These are phyloP conservation scores for Drosophila obscura DNA, from an alignment of 1,140 invertebrate species.

Conservation along the genomic window DNA sequence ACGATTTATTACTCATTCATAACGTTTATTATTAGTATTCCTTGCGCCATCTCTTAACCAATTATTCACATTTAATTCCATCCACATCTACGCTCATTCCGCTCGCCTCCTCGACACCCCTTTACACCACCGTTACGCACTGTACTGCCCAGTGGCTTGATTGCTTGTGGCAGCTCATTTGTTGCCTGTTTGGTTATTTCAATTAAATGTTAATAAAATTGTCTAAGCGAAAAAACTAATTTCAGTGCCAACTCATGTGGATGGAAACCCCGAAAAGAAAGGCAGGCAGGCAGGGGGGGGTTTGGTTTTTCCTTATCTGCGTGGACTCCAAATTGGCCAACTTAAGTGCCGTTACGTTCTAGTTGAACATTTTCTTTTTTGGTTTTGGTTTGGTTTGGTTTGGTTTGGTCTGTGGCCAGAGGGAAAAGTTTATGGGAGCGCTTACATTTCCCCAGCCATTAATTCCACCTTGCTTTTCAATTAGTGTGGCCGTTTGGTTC, in stretches of 20 bases:
- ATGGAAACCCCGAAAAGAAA: conserved; percentile 5
- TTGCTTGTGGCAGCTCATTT: conserved; percentile 54
- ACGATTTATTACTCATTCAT: too few relatives aligned
- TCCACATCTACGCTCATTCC: too few relatives aligned
- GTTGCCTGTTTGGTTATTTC: conserved; percentile 65
- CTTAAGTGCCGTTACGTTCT: conserved; percentile 80
- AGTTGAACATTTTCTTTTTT: conserved; percentile 53
- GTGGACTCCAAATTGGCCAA: conserved; percentile 75
- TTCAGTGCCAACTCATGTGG: conserved; percentile 52
- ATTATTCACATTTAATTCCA: too few relatives aligned
- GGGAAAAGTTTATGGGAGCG: conserved; percentile 45
- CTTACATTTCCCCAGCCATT: conserved; percentile 75
- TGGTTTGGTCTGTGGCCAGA: conserved; percentile 8
- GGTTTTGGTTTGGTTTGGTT: conserved; percentile 22
- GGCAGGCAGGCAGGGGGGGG: background rate
- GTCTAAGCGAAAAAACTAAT: conserved; percentile 71
- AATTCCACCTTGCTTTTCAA: conserved; percentile 79
- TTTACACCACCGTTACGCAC: conserved; percentile 6
- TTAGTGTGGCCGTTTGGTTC: conserved; percentile 62
- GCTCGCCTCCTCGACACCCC: too few relatives aligned
- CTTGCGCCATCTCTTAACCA: too few relatives aligned
- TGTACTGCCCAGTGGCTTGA: conserved; percentile 2
- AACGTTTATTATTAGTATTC: too few relatives aligned
- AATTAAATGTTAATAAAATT: conserved; percentile 78
- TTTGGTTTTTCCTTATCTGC: conserved; percentile 31